phyloP scores from a whole-genome alignment of 1,140 invertebrate genomes.

The Oscheius sp. region DNA sequence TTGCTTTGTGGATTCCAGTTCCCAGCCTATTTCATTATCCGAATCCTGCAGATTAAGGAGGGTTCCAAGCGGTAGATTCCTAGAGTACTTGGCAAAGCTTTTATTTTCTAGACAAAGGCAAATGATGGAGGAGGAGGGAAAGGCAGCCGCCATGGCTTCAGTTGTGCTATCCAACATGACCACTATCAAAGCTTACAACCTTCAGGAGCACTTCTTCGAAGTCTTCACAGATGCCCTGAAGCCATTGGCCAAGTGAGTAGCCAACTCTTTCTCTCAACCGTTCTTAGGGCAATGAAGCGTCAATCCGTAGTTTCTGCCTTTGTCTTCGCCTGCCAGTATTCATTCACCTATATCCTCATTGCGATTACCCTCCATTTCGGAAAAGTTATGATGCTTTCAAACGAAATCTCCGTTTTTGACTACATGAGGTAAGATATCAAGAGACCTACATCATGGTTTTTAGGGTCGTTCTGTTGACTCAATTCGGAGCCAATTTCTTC shows the following conservation, averaged over 20 bases:
- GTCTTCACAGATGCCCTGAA: conserved; percentile 53
- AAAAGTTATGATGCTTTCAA: conserved; percentile 55
- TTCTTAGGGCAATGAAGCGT: conserved; percentile 54
- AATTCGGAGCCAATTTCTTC: conserved; percentile 59
- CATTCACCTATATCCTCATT: conserved; percentile 56
- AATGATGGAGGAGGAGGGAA: conserved; percentile 60
- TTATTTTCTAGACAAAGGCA: conserved; percentile 47
- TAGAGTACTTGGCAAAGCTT: conserved; percentile 10
- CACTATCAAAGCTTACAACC: conserved; percentile 56
- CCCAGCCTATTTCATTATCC: conserved; percentile 55
- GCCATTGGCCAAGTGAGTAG: conserved; percentile 45
- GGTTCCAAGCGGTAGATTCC: conserved; percentile 23
- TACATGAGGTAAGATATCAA: conserved; percentile 45
- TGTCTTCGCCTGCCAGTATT: conserved; percentile 58
- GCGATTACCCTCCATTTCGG: conserved; percentile 55
- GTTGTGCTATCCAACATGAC: conserved; percentile 58
- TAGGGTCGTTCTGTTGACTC: conserved; percentile 54
- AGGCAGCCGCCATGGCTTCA: conserved; percentile 54
- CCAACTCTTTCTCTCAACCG: conserved; percentile 4
- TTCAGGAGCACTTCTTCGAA: conserved; percentile 52
- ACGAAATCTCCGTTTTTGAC: conserved; percentile 58
- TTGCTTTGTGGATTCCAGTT: conserved; percentile 56
- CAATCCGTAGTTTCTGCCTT: conserved; percentile 54
- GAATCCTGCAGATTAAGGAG: conserved; percentile 51
- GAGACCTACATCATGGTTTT: neutral